These are phyloP conservation scores for Rhingia rostrata DNA, from an alignment of 2,888 invertebrate genomes.

Conservation along the genomic window DNA sequence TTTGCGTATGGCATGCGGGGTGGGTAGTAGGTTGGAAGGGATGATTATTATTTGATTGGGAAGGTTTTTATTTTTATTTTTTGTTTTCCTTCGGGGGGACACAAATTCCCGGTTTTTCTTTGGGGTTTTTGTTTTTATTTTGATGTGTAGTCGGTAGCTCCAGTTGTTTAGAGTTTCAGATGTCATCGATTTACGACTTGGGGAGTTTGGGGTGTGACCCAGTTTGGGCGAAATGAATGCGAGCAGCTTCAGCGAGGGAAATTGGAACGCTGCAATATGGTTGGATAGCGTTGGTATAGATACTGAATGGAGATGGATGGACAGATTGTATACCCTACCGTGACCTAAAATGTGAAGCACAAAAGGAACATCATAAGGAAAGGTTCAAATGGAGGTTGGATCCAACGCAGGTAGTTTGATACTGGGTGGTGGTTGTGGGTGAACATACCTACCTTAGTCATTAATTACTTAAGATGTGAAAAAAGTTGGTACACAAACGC, in stretches of 20 bases:
- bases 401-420: no score
- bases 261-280: neutral
- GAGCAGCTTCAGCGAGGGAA: neutral
- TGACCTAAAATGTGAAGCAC: neutral
- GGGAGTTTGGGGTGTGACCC: slow-evolving; percentile 60
- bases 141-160: neutral
- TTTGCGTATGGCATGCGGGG: slow-evolving; percentile 4
- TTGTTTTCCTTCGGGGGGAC: slow-evolving; percentile 29
- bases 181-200: slow-evolving; percentile 65
- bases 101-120: neutral
- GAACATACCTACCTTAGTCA: no score
- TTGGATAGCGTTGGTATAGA: neutral
- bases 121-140: slow-evolving; percentile 3
- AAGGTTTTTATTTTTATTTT: slow-evolving; percentile 12
- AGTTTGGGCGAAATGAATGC: slow-evolving; percentile 57
- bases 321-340: neutral
- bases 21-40: slow-evolving; percentile 6
- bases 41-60: slow-evolving; percentile 31
- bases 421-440: no score
- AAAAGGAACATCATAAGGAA: neutral
- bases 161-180: slow-evolving; percentile 57
- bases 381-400: neutral
- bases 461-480: no score
- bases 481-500: no score
- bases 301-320: neutral